Percentiles rank a stretch among this genome's conserved stretches.
phyloP scores from a whole-genome alignment of 2,888 invertebrate species.

The Melanchra persicariae region DNA sequence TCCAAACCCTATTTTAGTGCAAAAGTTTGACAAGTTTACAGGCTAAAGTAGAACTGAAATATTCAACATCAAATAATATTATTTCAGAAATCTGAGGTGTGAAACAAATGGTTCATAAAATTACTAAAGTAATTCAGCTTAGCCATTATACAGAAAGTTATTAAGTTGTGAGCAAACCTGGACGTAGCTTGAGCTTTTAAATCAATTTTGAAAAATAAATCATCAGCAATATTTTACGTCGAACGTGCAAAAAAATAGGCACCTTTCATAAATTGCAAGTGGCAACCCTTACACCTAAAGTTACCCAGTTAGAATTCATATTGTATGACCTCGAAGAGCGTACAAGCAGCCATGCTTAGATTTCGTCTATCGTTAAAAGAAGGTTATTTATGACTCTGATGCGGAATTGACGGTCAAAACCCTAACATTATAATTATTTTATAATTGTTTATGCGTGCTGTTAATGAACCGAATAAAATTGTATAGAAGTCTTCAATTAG shows the following conservation, averaged over 20 bases:
- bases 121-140: no score
- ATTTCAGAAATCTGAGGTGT: no score
- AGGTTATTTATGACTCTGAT: conserved; percentile 49
- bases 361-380: conserved; percentile 45
- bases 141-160: no score
- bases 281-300: conserved; percentile 46
- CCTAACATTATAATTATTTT: conserved; percentile 39
- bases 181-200: no score
- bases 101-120: no score
- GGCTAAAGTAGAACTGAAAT: no score
- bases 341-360: conserved; percentile 40
- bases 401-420: conserved; percentile 50
- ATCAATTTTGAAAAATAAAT: no score
- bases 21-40: no score
- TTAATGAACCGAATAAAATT: conserved; percentile 27
- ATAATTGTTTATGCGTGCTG: conserved; percentile 36
- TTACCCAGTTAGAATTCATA: conserved; percentile 44
- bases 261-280: background rate
- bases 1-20: no score
- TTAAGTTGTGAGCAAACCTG: no score
- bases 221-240: no score
- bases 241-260: background rate
- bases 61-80: no score
- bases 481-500: background rate
- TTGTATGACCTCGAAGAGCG: conserved; percentile 56